Conservation (phyloP, 1,140 invertebrate species). For the Goniozus legneri region DNA sequence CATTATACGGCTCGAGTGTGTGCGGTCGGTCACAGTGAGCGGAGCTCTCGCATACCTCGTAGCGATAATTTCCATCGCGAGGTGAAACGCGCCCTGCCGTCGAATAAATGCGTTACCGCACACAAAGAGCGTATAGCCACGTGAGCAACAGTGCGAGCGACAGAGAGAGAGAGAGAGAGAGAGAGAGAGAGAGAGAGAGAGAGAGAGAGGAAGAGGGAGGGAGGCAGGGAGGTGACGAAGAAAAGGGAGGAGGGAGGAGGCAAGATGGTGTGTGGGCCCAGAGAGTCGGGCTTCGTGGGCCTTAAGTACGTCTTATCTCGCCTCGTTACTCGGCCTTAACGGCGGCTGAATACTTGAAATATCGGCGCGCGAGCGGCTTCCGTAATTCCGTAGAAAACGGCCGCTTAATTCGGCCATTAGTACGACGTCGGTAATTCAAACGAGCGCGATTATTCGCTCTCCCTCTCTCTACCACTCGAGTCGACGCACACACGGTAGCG, state of each 20-base stretch:
- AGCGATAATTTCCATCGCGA: conserved; percentile 37
- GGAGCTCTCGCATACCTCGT: conserved; percentile 28
- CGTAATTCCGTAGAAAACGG: conserved; percentile 40
- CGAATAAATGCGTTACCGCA: conserved; percentile 28
- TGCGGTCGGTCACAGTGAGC: conserved; percentile 31
- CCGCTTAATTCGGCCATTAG: conserved; percentile 39
- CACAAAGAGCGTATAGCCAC: conserved; percentile 4
- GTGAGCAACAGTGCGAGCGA: background rate
- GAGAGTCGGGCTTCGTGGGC: conserved; percentile 17
- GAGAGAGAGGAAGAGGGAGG: background rate
- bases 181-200: background rate
- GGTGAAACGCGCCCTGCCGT: conserved; percentile 31
- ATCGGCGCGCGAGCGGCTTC: conserved; percentile 42
- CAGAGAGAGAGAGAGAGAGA: background rate
- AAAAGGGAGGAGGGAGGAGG: background rate
- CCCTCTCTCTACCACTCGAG: conserved; percentile 16
- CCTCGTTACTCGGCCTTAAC: conserved; percentile 46
- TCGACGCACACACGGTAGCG: too few species aligned
- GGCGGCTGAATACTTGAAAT: conserved; percentile 47
- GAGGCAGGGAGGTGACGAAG: background rate
- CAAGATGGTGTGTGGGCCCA: conserved; percentile 25
- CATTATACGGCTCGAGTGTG: conserved; percentile 9
- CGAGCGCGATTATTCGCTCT: conserved; percentile 20
- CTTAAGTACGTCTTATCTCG: conserved; percentile 42
- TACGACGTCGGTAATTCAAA: conserved; percentile 28